A percentile compares a stretch with the other conserved stretches of the same genome.
Conservation (phyloP, 1,140 invertebrate species). For the Lasaia peninsularis region DNA sequence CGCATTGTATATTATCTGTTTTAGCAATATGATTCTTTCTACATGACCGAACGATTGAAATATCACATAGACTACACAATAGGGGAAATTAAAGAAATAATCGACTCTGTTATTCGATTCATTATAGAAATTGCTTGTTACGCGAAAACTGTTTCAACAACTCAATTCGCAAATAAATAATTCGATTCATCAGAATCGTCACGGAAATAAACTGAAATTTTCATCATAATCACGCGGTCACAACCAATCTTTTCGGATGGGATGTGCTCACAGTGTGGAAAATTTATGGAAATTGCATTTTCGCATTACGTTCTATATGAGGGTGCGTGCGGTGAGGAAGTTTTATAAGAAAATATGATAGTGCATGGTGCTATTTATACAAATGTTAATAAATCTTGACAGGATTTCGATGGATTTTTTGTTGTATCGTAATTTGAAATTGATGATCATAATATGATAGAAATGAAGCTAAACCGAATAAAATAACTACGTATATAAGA, state of each 20-base stretch:
- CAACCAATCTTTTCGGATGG: conserved; percentile 67
- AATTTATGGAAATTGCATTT: conserved; percentile 76
- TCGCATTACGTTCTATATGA: conserved; percentile 61
- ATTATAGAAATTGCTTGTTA: neutral
- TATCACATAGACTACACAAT: neutral
- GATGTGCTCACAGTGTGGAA: conserved; percentile 65
- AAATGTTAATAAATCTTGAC: too few relatives aligned
- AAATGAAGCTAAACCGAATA: too few relatives aligned
- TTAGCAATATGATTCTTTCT: too few relatives aligned
- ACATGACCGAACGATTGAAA: too few relatives aligned
- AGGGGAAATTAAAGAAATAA: neutral
- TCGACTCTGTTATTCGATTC: neutral
- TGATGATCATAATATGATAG: too few relatives aligned
- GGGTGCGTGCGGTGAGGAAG: conserved; percentile 30
- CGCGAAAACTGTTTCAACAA: conserved; percentile 2
- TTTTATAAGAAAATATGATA: conserved; percentile 8
- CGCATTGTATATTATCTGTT: too few relatives aligned
- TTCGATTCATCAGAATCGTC: conserved; percentile 19
- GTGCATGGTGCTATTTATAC: neutral
- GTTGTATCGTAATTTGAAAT: too few relatives aligned
- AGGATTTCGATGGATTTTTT: too few relatives aligned
- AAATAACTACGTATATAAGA: too few relatives aligned
- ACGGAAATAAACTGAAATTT: conserved; percentile 24
- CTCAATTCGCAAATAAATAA: conserved; percentile 15
- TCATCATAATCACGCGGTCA: conserved; percentile 53